Conservation (phyloP, 2,797 vertebrate species). For the Pristis pectinata region DNA sequence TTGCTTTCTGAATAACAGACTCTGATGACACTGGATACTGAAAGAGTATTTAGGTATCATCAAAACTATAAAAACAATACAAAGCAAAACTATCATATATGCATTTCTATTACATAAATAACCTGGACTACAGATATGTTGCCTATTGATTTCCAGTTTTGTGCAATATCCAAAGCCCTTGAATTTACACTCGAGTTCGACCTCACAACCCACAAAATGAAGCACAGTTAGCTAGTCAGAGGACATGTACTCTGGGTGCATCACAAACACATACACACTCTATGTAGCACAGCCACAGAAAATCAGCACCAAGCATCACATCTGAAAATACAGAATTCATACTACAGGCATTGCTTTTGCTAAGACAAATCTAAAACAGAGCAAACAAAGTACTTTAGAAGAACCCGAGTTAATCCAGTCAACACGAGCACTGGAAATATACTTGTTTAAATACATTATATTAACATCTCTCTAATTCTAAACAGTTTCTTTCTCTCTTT, state of each 20-base stretch:
- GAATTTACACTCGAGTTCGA: not conserved
- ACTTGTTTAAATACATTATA: not conserved
- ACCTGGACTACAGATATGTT: not conserved
- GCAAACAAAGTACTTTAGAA: not conserved
- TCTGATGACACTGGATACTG: not conserved
- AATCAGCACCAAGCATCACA: not conserved
- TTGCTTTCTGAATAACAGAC: not conserved
- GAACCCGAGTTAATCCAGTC: not conserved
- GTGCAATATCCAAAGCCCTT: not conserved
- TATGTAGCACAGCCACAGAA: not conserved
- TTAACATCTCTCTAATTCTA: not conserved
- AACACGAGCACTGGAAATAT: not conserved
- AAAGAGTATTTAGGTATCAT: not conserved
- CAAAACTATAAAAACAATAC: not conserved
- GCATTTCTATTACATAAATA: not conserved
- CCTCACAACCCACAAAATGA: not conserved
- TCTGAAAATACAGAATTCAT: not conserved
- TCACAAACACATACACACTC: not conserved
- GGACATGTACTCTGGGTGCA: not conserved
- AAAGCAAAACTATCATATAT: not conserved
- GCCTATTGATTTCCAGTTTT: not conserved
- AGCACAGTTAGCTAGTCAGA: not conserved
- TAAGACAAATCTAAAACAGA: not conserved
- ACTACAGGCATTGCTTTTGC: not conserved
- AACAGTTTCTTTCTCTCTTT: not conserved